Conservation (phyloP, 2,113 vertebrate genomes). For the Podilymbus podiceps region DNA sequence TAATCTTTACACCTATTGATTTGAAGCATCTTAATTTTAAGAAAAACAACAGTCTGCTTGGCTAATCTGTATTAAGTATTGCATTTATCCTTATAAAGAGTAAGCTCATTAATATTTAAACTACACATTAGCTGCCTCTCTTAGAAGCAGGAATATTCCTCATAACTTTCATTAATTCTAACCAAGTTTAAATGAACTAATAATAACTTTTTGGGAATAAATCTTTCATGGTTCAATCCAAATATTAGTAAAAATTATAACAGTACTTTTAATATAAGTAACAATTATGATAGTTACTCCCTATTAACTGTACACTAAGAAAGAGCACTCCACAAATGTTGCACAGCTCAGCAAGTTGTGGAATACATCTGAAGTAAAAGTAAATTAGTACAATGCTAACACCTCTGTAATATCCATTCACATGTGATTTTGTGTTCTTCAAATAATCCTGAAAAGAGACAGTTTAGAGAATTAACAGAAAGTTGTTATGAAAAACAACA, state of each 20-base stretch:
- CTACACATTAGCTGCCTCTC: background rate
- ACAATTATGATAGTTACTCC: background rate
- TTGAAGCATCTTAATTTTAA: background rate
- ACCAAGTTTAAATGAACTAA: background rate
- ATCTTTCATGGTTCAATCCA: background rate
- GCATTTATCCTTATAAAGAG: background rate
- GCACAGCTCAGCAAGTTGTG: background rate
- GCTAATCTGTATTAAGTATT: background rate
- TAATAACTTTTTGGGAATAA: background rate
- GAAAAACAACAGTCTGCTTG: background rate
- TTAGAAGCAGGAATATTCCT: background rate
- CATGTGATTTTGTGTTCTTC: background rate
- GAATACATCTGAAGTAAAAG: background rate
- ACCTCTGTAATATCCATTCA: background rate
- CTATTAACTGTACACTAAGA: background rate
- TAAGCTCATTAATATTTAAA: constrained; percentile 48
- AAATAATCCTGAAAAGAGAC: background rate
- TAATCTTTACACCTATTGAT: background rate
- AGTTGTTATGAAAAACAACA: background rate
- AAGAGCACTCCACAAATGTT: background rate
- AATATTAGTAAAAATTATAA: background rate
- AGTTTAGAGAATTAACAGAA: background rate
- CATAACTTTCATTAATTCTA: background rate
- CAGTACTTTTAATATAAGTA: background rate
- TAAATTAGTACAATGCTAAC: background rate